Evolutionary conservation across 2,797 vertebrate genomes (phyloP).

Genomic region (Eutrigla gurnardus): DNA sequence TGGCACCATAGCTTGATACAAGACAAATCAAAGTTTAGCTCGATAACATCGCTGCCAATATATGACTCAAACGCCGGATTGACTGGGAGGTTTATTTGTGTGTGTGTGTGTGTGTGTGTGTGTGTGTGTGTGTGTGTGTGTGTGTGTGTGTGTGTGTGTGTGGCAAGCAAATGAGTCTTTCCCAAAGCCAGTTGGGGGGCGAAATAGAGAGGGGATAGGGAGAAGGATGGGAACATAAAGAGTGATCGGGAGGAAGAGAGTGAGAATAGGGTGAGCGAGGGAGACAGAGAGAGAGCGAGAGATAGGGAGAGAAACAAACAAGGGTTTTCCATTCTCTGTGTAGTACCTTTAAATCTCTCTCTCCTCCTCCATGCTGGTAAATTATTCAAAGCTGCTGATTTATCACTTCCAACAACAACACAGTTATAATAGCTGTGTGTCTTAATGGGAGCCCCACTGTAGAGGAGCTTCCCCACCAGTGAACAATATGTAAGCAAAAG

Average conservation of each 20-base stretch:
- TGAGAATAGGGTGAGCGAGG: background rate
- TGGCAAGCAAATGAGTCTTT: background rate
- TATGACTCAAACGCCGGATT: conserved; percentile 10
- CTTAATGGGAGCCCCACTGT: conserved; percentile 62
- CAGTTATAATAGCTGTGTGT: conserved; percentile 61
- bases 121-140: background rate
- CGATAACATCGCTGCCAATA: conserved; percentile 29
- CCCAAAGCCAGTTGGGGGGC: conserved; percentile 10
- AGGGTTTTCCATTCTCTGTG: conserved; percentile 44
- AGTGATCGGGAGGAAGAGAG: conserved; percentile 3
- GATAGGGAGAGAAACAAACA: conserved; percentile 39
- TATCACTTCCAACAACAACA: conserved; percentile 75
- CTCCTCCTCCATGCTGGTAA: conserved; percentile 63
- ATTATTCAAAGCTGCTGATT: conserved; percentile 79
- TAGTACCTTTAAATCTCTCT: conserved; percentile 64
- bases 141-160: conserved; percentile 3
- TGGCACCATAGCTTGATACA: conserved; percentile 34
- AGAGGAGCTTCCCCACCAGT: conserved; percentile 42
- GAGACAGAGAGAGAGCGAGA: background rate
- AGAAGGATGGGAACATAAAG: conserved; percentile 24
- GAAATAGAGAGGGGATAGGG: conserved; percentile 1
- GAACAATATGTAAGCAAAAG: conserved; percentile 46
- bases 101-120: background rate
- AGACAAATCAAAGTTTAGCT: conserved; percentile 36
- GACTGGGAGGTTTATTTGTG: no score